Evolutionary conservation across 2,113 vertebrate species (phyloP), one percentile per base, ranked within the genome.

Genomic region (Potamarius usumacintae): DNA sequence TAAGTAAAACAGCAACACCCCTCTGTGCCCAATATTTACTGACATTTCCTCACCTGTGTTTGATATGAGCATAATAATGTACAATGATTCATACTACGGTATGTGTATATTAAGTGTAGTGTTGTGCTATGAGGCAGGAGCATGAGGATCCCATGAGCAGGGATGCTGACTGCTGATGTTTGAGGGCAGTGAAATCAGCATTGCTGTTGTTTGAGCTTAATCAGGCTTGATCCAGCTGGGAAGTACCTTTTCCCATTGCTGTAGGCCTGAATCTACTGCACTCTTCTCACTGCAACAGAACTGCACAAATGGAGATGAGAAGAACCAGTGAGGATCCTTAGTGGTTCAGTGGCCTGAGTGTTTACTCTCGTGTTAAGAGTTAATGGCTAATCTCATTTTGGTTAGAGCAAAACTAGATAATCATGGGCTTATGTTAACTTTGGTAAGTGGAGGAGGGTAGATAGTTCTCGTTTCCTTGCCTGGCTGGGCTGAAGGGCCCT

Each of bases 141-240:
- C 18, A 14, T 72, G 67, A 7, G 30, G 12, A 71, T 34, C 67
- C 30, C 15, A 74, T 55, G 62, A 67, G 65, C 81, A 71, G 58
- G 48, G 60, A 81, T 85, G 77, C 83, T 89, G 89, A 90, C 84
- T 87, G 87, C 60, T 78, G 85, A 78, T 71, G 87, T 86, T 87
- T 86, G 76, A 82, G 85, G 57, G 27, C 84, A 86, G 65, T 80
- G 83, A 83, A 89, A 83, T 80, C 83, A 86, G 86, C 63, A 65
- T 81, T 76, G 67, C 74, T 89, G 88, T 89, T 88, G 83, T 89
- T 81, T 79, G 80, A 78, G 76, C 86, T 89, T 89, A 86, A 88
- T 89, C 84, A 88, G 85, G 88, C 83, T 83, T 89, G 76, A 89
- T 83, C 74, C 72, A 57, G 77, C 90, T 84, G 84, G 86, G 81